Base-by-base conservation (phyloP, 2,113 vertebrate genomes). In the Aepyceros melampus region DNA sequence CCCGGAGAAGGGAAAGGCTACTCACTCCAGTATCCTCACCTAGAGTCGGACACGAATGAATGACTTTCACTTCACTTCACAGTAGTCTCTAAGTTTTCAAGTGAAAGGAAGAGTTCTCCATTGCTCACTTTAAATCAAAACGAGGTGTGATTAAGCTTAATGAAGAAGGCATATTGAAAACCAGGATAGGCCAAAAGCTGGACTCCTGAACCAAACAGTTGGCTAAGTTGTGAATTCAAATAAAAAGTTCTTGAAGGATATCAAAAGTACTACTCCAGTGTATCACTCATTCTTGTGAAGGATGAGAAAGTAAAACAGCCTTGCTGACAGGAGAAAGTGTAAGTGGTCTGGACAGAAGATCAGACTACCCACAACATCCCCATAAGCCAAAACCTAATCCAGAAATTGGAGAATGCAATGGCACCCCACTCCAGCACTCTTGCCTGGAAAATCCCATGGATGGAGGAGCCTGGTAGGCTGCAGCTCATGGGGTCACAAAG, bases 31-130 rank as follows among this genome's bases (percentile, higher is more conserved):
- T 21, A 36, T 67, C 33, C 64, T 67, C 3, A 21, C 64, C 60
- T 62, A 31, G 33, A 36, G 17, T 36, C 0, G 0, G 17, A 11
- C 9, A 11, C 4, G 2, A 36, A 33, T 67, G 33, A n/a, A 31
- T 67, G 64, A 67, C 64, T 36, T 36, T 67, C n/a, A 5, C 7
- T n/a, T n/a, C 64, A 3, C 64, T 36, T 36, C 64, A 13, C 49
- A 36, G 3, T n/a, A 13, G 31, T 33, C 6, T 82, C 79, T 82
- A 14, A 13, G 31, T n/a, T 33, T 23, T 53, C 33, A 82, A 53
- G 11, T 53, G 49, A 53, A 51, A 53, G 79, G 49, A 82, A 25
- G 49, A 82, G 33, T 53, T 81, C 31, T 19, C 10, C 1, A 0
- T 1, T 19, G 51, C 11, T 25, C 3, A n/a, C 19, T 82, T 82